Conservation (phyloP, 2,113 vertebrate species). For the Coryphaenoides rupestris region DNA sequence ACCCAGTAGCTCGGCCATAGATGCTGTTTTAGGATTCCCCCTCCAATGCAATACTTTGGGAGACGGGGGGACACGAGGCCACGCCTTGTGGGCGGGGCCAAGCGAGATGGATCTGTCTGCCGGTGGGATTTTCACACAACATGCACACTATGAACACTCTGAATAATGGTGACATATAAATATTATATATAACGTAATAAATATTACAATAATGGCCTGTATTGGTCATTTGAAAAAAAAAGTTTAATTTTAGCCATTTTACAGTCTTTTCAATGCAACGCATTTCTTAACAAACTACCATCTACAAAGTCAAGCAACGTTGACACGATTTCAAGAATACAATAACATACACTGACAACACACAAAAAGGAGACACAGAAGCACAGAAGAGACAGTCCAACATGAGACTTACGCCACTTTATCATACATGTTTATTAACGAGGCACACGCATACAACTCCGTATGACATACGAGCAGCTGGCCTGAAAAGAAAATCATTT, state of each 20-base stretch:
- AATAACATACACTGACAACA: background rate
- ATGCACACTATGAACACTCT: too few species aligned
- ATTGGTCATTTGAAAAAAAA: background rate
- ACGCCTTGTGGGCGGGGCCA: constrained; percentile 67
- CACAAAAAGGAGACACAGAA: background rate
- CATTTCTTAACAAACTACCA: too few species aligned
- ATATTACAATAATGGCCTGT: background rate
- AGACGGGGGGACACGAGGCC: constrained; percentile 47
- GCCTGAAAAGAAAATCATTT: constrained; percentile 7
- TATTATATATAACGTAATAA: too few species aligned
- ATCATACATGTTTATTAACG: background rate
- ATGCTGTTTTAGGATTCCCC: constrained; percentile 37
- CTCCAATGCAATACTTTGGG: constrained; percentile 37
- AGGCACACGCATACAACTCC: background rate
- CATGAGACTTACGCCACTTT: background rate
- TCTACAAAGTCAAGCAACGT: too few species aligned
- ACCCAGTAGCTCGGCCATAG: constrained; percentile 44
- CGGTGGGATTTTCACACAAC: too few species aligned
- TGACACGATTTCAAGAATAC: too few species aligned
- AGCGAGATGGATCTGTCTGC: background rate
- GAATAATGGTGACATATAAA: too few species aligned
- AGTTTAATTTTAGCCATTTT: too few species aligned
- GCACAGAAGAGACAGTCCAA: background rate
- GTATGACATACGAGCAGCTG: constrained; percentile 17
- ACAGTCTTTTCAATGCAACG: too few species aligned